Evolutionary conservation across 92 coral and sea anemone genomes (phyloP).

Genomic region (Porites rus): DNA sequence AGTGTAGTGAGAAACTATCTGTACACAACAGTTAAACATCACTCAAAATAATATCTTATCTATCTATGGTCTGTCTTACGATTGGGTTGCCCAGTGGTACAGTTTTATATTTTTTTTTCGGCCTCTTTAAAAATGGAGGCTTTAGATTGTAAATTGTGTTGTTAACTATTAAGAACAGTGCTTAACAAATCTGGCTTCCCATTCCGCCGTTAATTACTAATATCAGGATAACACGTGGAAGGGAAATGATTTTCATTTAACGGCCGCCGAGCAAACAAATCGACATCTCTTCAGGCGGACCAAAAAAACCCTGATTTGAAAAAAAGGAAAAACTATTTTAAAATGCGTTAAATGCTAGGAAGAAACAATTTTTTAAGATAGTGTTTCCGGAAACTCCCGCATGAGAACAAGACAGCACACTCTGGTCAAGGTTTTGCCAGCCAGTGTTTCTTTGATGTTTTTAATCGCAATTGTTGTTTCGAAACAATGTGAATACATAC

Average conservation of each 20-base stretch:
- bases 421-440: neutral
- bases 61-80: too few species aligned
- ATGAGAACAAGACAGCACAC: conserved; percentile 3
- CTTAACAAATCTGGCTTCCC: conserved; percentile 13
- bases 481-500: neutral
- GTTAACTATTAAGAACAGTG: neutral
- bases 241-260: neutral
- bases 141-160: neutral
- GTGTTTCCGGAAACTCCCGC: neutral
- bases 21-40: neutral
- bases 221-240: neutral
- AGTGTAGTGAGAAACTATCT: neutral
- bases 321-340: neutral
- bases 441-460: neutral
- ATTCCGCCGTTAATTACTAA: neutral
- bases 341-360: too few species aligned
- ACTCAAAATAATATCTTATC: too few species aligned
- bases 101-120: neutral
- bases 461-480: conserved; percentile 19
- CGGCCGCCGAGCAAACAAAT: neutral
- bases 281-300: too few species aligned
- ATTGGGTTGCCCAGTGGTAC: neutral
- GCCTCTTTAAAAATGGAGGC: neutral
- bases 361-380: neutral
- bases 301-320: neutral